Evolutionary conservation across 2,797 vertebrate genomes (phyloP).

Genomic region (Galagoides demidoff): DNA sequence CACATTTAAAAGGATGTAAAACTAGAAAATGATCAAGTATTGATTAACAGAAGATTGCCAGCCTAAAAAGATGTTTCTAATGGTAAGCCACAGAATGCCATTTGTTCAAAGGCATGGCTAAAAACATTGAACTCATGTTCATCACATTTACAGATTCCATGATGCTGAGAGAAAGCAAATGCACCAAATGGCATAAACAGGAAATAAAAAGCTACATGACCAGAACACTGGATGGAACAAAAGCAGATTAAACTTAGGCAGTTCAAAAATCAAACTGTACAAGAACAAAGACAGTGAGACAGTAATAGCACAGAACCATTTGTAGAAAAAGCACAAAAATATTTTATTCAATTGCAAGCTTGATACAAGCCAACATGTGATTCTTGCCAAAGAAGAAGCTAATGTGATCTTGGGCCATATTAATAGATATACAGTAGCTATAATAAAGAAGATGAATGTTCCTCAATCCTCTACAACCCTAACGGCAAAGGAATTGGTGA

Average conservation of each 20-base stretch:
- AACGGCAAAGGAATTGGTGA: not conserved
- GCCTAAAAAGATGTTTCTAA: not conserved
- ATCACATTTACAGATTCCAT: not conserved
- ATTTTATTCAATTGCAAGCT: slow-evolving; percentile 27
- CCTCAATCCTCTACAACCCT: slow-evolving; percentile 38
- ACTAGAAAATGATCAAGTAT: not conserved
- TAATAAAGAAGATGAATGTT: slow-evolving; percentile 67
- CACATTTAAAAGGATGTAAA: not conserved
- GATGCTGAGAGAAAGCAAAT: slow-evolving; percentile 24
- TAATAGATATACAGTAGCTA: slow-evolving; percentile 62
- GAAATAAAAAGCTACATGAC: not conserved
- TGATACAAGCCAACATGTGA: slow-evolving; percentile 53
- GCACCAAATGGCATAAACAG: not conserved
- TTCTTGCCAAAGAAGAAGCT: slow-evolving; percentile 28
- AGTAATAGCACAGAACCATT: not conserved
- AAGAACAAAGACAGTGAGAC: slow-evolving; percentile 1
- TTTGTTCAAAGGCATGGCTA: not conserved
- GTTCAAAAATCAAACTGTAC: not conserved
- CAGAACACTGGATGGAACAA: not conserved
- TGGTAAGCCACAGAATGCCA: not conserved
- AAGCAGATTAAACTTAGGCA: slow-evolving; percentile 26
- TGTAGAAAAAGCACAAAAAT: slow-evolving; percentile 29
- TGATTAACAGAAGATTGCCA: not conserved
- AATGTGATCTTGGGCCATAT: slow-evolving; percentile 60
- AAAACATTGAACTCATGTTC: not conserved